Conservation (phyloP, 2,888 invertebrate genomes). For the Amiota mariae region DNA sequence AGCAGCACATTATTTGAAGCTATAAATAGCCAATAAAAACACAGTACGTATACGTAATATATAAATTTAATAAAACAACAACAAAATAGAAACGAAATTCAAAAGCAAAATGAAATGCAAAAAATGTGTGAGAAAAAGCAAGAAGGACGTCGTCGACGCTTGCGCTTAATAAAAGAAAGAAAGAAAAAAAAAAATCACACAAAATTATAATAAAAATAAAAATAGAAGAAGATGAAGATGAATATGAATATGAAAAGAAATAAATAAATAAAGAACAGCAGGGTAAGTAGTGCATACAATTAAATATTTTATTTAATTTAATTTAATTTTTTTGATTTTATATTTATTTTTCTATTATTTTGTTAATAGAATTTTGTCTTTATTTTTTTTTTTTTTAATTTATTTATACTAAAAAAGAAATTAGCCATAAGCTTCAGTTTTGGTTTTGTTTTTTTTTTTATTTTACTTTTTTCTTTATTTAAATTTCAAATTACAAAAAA, state of each 20-base stretch:
- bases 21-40: constrained; percentile 18
- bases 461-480: constrained; percentile 35
- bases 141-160: too few species aligned
- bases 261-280: background rate
- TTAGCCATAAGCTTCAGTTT: background rate
- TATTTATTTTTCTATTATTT: constrained; percentile 34
- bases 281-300: constrained; percentile 46
- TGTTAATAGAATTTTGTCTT: constrained; percentile 18
- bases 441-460: constrained; percentile 32
- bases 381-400: constrained; percentile 11
- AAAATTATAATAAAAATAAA: too few species aligned
- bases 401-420: background rate
- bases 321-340: constrained; percentile 51
- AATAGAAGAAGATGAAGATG: too few species aligned
- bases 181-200: too few species aligned
- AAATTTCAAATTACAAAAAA: constrained; percentile 2
- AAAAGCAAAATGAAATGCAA: too few species aligned
- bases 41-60: constrained; percentile 15
- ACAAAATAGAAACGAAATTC: background rate
- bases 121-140: too few species aligned
- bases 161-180: too few species aligned
- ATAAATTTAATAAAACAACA: background rate
- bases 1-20: constrained; percentile 5
- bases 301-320: constrained; percentile 31
- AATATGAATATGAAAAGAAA: too few species aligned